Percentiles rank a stretch among this genome's conserved stretches.
These are phyloP conservation scores for Gallinago nigripennis DNA, from an alignment of 2,797 vertebrate genomes.

Conservation along the genomic window DNA sequence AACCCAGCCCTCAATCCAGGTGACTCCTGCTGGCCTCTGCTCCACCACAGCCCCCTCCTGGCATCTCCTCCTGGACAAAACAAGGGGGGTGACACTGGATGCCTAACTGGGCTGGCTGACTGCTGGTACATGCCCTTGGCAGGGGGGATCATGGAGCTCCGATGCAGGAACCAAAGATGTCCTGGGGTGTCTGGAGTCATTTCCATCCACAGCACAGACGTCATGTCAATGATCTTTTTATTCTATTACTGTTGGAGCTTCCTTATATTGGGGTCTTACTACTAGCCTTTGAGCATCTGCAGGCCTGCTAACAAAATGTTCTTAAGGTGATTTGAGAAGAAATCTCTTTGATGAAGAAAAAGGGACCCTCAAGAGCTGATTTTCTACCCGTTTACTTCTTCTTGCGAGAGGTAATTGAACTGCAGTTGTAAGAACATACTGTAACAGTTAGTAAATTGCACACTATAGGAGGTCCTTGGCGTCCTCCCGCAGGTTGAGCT, in stretches of 20 bases:
- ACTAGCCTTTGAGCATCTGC: background rate
- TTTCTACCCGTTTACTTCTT: background rate
- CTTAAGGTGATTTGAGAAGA: background rate
- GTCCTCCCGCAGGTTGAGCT: background rate
- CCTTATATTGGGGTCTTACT: background rate
- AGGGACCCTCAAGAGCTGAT: background rate
- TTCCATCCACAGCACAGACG: background rate
- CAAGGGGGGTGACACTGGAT: no score
- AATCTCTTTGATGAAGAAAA: background rate
- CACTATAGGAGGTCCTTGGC: background rate
- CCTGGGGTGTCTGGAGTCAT: background rate
- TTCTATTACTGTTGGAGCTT: background rate
- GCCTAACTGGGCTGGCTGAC: background rate
- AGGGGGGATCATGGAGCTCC: background rate
- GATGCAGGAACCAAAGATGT: background rate
- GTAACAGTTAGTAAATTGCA: background rate
- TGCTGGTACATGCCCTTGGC: rapidly evolving
- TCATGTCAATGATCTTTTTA: background rate
- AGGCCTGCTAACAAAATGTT: background rate
- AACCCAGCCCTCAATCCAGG: background rate
- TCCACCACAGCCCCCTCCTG: background rate
- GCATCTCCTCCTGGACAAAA: background rate
- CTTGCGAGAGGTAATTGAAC: background rate
- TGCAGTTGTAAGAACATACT: background rate
- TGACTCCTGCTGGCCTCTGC: background rate